Evolutionary conservation across 2,888 invertebrate species (phyloP), one percentile per base, ranked within the genome.

Genomic region (Lycaena phlaeas): DNA sequence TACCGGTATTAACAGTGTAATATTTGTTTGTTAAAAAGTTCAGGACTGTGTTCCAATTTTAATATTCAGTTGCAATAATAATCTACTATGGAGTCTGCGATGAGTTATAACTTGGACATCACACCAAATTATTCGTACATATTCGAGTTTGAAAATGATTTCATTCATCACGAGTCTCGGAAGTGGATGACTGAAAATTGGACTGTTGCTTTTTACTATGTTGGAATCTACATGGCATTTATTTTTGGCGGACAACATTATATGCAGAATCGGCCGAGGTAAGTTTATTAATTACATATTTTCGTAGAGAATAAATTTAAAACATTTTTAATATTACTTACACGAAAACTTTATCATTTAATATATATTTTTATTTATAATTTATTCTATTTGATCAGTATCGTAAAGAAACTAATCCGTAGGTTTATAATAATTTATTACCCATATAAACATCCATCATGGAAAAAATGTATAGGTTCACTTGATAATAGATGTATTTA

Each of bases 151-250:
- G 98, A 98, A 85, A 92, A 93, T 68, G 92, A 94, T 67, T 98
- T 97, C 77, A 93, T 94, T 65, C 95, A 96, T 66, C 89, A 92
- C 60, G 90, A 92, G 56, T 94, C 94, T 57, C 89, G 93, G 67
- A 90, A 91, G 81, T 98, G 97, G 96, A 98, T 98, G 96, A 89
- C 92, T 53, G 91, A 94, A 61, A 95, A 98, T 76, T 98, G 98
- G 98, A 95, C 94, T 43, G 90, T 93, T 66, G 94, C 94, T 41
- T 95, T 97, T 78, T 95, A 96, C 64, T 92, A 91, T 68, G 86
- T 93, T 51, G 94, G 94, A 51, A 87, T 93, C 52, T 99, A 99
- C 74, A 94, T 98, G 91, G 88, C 95, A 49, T 87, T 96, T 49
- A 95, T 99, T 61, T 98, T 97, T 75, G 93, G 93, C 49, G 96